Evolutionary conservation across 2,113 vertebrate genomes (phyloP).

Genomic region (Salminus brasiliensis): DNA sequence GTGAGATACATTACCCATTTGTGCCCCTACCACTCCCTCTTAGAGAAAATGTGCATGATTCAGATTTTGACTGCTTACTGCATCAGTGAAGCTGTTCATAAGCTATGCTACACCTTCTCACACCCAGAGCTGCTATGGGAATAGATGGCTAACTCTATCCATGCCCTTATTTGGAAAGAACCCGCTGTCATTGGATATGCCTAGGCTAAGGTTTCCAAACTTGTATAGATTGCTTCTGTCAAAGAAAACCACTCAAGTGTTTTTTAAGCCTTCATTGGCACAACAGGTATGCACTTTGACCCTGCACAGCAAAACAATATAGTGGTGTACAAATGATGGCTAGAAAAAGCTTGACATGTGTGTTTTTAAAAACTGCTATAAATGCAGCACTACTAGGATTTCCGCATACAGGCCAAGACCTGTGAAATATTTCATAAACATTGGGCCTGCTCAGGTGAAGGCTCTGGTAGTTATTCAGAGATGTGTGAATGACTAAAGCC

Average conservation of each 20-base stretch:
- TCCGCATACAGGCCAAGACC: constrained; percentile 25
- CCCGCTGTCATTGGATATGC: constrained; percentile 60
- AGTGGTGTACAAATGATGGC: background rate
- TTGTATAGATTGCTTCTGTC: background rate
- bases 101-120: background rate
- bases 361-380: background rate
- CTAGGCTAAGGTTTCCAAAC: constrained; percentile 60
- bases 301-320: background rate
- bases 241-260: constrained; percentile 21
- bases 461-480: background rate
- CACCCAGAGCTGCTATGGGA: constrained; percentile 52
- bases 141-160: constrained; percentile 61
- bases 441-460: constrained; percentile 12
- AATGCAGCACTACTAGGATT: background rate
- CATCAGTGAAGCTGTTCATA: background rate
- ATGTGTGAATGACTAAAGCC: background rate
- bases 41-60: background rate
- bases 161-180: constrained; percentile 51
- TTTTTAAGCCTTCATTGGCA: background rate
- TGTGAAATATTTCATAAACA: constrained; percentile 65
- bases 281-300: background rate
- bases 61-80: background rate
- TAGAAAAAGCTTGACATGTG: background rate
- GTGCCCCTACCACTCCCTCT: background rate
- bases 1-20: background rate